Base-by-base conservation (phyloP, 2,888 invertebrate genomes). In the Leptarthrus brevirostris region DNA sequence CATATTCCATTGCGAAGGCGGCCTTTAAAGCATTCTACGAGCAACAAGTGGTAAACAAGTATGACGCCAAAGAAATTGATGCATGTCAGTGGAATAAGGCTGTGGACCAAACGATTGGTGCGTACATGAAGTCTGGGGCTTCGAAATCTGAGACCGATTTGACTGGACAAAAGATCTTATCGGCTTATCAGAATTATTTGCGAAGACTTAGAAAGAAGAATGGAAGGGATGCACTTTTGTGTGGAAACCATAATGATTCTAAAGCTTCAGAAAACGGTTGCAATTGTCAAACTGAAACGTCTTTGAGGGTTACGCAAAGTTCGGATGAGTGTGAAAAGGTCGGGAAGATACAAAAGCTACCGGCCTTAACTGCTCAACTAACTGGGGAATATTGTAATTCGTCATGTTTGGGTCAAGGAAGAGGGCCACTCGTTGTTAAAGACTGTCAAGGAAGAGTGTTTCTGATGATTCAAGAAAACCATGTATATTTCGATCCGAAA, bases 1-100 rank as follows among this genome's bases (percentile, higher is more conserved):
- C 58, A 10, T 58, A 58, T 36, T 26, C 58, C n/a, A 58, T 58
- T 4, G 36, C 58, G 4, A 58, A 58, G 20, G 16, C 58, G 12
- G 58, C 58, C 0, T 58, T 58, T 36, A 34, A 36, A n/a, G 58
- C 58, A 12, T 58, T 58, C 34, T 58, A 58, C 5, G n/a, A 36
- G 1, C 58, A 58, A 36, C 18, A 16, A 10, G 10, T 36, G 5
- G 58, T 58, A 2, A 36, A 1, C 1, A 58, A 58, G 2, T 58
- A 36, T 12, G 58, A 58, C 10, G 36, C 36, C 14, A 58, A n/a
- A 5, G 12, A 34, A 1, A 36, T 58, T 14, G 18, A 58, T 12
- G 16, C 34, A 36, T 58, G 40, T 14, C 36, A 58, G 18, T 58
- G 58, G 58, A 34, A 3, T 12, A 34, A 8, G 6, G 58, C 58